Percentiles rank a stretch among this genome's conserved stretches.
Conservation (phyloP, 2,113 vertebrate genomes). For the Esox niger region DNA sequence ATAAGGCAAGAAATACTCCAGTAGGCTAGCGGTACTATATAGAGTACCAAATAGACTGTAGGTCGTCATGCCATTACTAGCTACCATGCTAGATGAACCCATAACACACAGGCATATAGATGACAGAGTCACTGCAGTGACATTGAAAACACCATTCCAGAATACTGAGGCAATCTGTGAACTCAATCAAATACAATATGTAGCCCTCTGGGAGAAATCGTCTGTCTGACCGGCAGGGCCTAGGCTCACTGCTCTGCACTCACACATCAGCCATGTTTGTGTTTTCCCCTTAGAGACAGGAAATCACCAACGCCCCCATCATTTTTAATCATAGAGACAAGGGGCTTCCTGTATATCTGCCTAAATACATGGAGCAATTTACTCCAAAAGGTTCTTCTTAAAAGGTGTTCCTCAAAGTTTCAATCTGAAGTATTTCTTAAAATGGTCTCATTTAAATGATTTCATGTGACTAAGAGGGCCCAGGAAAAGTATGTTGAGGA, state of each 20-base stretch:
- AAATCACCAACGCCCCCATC: constrained; percentile 61
- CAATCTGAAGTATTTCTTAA: not conserved
- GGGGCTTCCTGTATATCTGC: constrained; percentile 46
- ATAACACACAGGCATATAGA: not conserved
- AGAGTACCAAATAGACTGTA: constrained; percentile 6
- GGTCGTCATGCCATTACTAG: not conserved
- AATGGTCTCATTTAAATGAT: not conserved
- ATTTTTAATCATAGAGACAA: constrained; percentile 52
- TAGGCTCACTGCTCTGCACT: not conserved
- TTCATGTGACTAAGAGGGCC: too few relatives aligned
- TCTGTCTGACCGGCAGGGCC: constrained; percentile 22
- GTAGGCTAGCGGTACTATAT: not conserved
- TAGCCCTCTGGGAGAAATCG: constrained; percentile 54
- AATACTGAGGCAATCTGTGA: constrained; percentile 43
- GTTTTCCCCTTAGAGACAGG: constrained; percentile 61
- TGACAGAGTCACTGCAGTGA: constrained; percentile 38
- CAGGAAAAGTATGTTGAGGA: constrained; percentile 14
- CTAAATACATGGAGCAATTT: too few relatives aligned
- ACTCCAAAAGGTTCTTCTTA: too few relatives aligned
- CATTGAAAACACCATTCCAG: constrained; percentile 29
- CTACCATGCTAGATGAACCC: not conserved
- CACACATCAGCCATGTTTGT: constrained; percentile 59
- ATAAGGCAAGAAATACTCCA: not conserved
- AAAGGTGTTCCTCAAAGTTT: too few relatives aligned
- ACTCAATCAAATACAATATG: constrained; percentile 56